Evolutionary conservation across 2,113 vertebrate species (phyloP).

Genomic region (Charina bottae): DNA sequence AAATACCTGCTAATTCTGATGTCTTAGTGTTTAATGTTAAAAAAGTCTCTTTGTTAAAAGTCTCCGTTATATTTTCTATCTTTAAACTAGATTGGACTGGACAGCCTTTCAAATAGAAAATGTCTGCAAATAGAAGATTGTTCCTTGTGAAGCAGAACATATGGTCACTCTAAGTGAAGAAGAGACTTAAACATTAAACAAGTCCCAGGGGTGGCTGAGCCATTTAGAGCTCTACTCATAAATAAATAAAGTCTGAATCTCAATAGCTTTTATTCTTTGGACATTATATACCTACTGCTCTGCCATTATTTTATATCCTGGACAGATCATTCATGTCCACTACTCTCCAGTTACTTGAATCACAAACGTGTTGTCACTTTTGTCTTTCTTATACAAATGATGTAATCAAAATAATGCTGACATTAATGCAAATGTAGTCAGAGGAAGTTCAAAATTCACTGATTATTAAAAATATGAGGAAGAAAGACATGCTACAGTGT

Average conservation of each 20-base stretch:
- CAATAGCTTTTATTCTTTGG: not conserved
- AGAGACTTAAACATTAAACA: not conserved
- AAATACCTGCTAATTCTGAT: not conserved
- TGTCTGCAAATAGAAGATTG: not conserved
- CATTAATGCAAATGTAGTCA: not conserved
- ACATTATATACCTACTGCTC: not conserved
- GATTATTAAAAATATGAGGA: not conserved
- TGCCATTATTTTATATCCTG: not conserved
- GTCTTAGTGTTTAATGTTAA: not conserved
- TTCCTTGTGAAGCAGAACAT: not conserved
- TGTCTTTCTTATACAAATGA: not conserved
- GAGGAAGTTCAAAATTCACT: not conserved
- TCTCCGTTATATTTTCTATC: not conserved
- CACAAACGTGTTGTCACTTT: not conserved
- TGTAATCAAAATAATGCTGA: not conserved
- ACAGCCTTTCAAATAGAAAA: not conserved
- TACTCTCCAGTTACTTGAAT: not conserved
- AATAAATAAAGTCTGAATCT: not conserved
- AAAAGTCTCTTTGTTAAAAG: not conserved
- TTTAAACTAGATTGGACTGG: not conserved
- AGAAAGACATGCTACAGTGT: not conserved
- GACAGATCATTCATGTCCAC: not conserved
- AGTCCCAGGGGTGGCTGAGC: not conserved
- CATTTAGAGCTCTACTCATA: not conserved
- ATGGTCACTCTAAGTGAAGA: not conserved